phyloP scores from a whole-genome alignment of 2,888 invertebrate genomes.

The Oxystoma pomonae region DNA sequence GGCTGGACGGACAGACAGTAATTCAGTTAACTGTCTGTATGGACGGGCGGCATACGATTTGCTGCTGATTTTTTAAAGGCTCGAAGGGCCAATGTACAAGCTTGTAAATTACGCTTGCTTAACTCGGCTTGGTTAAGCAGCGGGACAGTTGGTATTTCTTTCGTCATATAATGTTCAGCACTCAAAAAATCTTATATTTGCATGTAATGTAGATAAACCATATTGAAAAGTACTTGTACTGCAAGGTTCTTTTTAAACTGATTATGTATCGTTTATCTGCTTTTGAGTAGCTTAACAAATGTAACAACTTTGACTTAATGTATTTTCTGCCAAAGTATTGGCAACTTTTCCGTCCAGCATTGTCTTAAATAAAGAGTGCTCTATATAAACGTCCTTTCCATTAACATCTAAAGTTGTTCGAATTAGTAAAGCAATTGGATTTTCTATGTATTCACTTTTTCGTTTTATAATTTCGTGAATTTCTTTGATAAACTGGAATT shows the following conservation, averaged over 20 bases:
- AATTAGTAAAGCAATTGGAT: neutral
- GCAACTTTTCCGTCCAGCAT: slow-evolving; percentile 3
- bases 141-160: no score
- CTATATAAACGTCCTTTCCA: neutral
- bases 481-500: neutral
- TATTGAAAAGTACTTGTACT: slow-evolving; percentile 1
- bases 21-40: no score
- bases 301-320: neutral
- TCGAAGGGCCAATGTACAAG: no score
- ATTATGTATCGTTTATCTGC: neutral
- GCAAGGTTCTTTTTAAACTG: neutral
- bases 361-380: neutral
- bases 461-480: neutral
- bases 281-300: slow-evolving; percentile 1
- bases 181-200: slow-evolving; percentile 4
- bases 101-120: no score
- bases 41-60: no score
- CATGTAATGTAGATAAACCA: slow-evolving; percentile 1
- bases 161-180: no score
- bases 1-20: no score
- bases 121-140: no score
- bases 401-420: neutral
- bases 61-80: no score
- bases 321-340: neutral
- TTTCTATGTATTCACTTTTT: neutral